Base-by-base conservation (phyloP, 2,797 vertebrate genomes). In the Alauda arvensis region DNA sequence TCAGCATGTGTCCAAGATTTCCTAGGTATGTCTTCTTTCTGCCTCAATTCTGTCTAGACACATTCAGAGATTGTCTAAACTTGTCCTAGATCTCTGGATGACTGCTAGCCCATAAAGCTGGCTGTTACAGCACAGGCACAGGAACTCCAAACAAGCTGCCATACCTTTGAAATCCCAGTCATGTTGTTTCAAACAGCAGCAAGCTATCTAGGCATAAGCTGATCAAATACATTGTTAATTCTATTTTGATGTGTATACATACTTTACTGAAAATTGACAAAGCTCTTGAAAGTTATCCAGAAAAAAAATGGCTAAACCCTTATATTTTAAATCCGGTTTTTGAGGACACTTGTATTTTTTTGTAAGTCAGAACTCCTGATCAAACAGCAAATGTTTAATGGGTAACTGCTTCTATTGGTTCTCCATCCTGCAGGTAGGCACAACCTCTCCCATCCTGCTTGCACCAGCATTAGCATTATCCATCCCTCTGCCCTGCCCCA, bases 21-120 rank as follows among this genome's bases (percentile, higher is more conserved):
- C 83, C 49, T 52, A 93, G 66, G 67, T 81, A 78, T 31, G 49
- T 81, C 80, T 75, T 90, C 63, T 42, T 81, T 83, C 89, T 89
- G 77, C 74, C 60, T 77, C 56, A 81, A 10, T 61, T 92, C 75
- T 83, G 88, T 83, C 75, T 83, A 91, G 93, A 89, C 75, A 66
- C 80, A 66, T 66, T 52, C 37, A 66, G 63, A 84, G 51, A 66
- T 68, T 85, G 59, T 75, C 89, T 72, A 48, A 92, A 66, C 19
- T 90, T 69, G 59, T 85, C 59, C 82, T 83, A 42, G 67, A 55
- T 78, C 90, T 87, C 74, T 85, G 85, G 79, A 71, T 77, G 79
- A 61, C 40, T 87, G 45, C 33, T 85, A 61, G 67, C 60, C 53
- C 21, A 5, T 52, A 31, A 33, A 77, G 52, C 60, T 83, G 80